Evolutionary conservation across 2,113 vertebrate genomes (phyloP).

Genomic region (Stictonetta naevosa): DNA sequence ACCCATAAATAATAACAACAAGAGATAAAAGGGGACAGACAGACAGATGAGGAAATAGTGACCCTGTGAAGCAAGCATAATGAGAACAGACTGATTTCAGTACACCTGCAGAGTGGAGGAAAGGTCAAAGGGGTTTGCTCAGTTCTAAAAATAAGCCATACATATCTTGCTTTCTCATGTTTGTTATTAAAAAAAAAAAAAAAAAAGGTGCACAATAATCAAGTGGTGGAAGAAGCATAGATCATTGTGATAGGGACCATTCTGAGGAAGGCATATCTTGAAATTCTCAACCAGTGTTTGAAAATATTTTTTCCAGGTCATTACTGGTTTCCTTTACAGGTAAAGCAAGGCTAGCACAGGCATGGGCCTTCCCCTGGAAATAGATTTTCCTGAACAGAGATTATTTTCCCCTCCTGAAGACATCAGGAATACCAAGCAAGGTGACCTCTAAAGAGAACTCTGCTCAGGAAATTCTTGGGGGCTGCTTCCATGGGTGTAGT

Average conservation of each 20-base stretch:
- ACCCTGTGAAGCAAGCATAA: not conserved
- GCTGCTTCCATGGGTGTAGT: not conserved
- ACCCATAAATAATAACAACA: too few relatives aligned
- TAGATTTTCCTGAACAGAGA: not conserved
- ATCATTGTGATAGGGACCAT: not conserved
- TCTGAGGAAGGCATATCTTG: not conserved
- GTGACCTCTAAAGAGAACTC: not conserved
- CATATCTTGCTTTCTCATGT: not conserved
- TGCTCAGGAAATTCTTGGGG: not conserved
- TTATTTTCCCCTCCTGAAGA: not conserved
- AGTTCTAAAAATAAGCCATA: not conserved
- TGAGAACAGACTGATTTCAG: not conserved
- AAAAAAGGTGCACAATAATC: not conserved
- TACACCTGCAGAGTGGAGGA: not conserved
- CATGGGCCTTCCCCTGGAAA: not conserved
- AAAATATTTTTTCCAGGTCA: not conserved
- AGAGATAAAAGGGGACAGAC: not conserved
- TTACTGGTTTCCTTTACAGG: not conserved
- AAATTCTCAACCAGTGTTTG: not conserved
- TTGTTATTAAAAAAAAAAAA: not conserved
- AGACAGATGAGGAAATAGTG: not conserved
- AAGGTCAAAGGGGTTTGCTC: not conserved
- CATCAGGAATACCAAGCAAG: accelerated
- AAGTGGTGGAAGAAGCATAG: not conserved
- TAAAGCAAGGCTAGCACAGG: not conserved